Base-by-base conservation (phyloP, 2,113 vertebrate genomes). In the Bos indicus region DNA sequence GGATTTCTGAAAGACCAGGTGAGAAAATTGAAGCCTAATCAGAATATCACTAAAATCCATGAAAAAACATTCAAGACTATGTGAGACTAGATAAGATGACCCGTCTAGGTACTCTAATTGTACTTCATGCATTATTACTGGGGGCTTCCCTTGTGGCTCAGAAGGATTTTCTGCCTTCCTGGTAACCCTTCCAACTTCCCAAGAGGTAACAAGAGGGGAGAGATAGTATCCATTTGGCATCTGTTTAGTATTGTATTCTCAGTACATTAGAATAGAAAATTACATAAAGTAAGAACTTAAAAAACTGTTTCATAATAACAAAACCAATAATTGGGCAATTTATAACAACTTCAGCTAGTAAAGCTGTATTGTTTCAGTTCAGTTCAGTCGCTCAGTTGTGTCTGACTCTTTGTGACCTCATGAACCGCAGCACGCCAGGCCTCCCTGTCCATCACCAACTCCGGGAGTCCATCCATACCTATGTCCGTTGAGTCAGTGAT, bases 1-100 rank as follows among this genome's bases (percentile, higher is more conserved):
- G 59, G 81, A 86, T 86, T 97, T 97, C 78, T 77, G 40, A 46
- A 96, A 91, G 12, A 93, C 25, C 21, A 48, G n/a, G 8, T 40
- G 28, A 60, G 54, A 84, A 81, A 82, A 15, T 16, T 74, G 52
- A 43, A 57, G 4, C 43, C 57, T 71, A 52, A 43, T 83, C 13
- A 71, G 30, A 78, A 10, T 60, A 90, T 93, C 33, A 6, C 57
- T 91, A 93, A 84, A 48, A 57, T 13, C 67, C 59, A n/a, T 52
- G 91, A 85, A 28, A 77, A 88, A 86, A 28, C 7, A 92, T 2
- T 36, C 13, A 15, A n/a, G 9, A 94, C 57, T 51, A 71, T 64
- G 48, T 95, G 43, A 94, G 80, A 78, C 17, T 40, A 71, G 4
- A 78, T 62, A 14, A 56, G 46, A 26, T 33, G 17, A 80, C 15